phyloP scores from a whole-genome alignment of 2,797 vertebrate genomes.

The Amniataba percoides region DNA sequence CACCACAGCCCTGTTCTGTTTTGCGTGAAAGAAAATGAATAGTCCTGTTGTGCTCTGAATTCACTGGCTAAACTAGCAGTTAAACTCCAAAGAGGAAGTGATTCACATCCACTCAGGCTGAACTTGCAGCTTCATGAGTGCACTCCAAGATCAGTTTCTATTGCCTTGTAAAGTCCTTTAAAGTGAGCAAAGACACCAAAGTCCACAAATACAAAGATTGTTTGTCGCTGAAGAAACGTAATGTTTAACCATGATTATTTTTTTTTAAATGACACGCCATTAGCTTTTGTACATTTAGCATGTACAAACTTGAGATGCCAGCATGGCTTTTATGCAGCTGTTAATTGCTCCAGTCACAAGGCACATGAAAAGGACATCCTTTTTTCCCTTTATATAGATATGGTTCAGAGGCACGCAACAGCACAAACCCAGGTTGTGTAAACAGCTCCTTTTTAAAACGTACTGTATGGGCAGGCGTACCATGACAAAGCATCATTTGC shows the following conservation, averaged over 20 bases:
- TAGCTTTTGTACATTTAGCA: conserved; percentile 1
- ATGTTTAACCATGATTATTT: conserved; percentile 69
- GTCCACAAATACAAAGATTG: conserved; percentile 52
- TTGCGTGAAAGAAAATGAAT: conserved; percentile 45
- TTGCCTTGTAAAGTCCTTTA: conserved; percentile 38
- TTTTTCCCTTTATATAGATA: background rate
- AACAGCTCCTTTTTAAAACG: conserved; percentile 20
- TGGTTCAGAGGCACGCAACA: conserved; percentile 2
- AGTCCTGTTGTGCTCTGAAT: conserved; percentile 32
- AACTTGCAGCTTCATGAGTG: background rate
- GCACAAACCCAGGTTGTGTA: conserved; percentile 10
- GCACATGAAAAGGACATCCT: background rate
- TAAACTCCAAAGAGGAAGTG: conserved; percentile 8
- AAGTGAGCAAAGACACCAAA: conserved; percentile 51
- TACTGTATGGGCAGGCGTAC: background rate
- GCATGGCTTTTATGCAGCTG: background rate
- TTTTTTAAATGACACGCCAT: background rate
- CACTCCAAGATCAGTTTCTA: conserved; percentile 22
- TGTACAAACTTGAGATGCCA: conserved; percentile 9
- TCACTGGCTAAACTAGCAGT: conserved; percentile 25
- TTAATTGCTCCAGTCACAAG: background rate
- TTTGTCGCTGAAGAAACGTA: conserved; percentile 21
- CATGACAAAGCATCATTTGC: conserved; percentile 38
- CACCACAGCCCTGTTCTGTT: conserved; percentile 25
- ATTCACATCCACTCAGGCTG: conserved; percentile 13